Base-by-base conservation (phyloP, 2,113 vertebrate species). In the Ginglymostoma cirratum region DNA sequence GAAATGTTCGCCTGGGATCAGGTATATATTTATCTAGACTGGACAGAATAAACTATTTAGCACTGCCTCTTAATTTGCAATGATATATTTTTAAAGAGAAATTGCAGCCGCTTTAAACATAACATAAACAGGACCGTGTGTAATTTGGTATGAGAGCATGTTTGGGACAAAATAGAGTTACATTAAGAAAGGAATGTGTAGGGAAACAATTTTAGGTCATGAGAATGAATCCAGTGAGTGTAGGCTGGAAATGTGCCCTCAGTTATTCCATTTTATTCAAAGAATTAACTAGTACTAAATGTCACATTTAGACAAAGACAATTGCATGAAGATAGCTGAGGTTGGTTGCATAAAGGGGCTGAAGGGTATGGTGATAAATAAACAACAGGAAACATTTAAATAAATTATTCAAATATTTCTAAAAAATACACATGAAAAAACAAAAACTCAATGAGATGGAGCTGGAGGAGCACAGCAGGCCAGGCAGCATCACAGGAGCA, bases 1-100 rank as follows among this genome's bases (percentile, higher is more conserved):
- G 67, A 72, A 95, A 95, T 95, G 93, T 95, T 95, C 66, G 14
- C 66, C 93, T 95, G 70, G 93, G 67, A 95, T 95, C 93, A 48
- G 67, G 24, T 72, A 69, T 72, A 42, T 95, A 67, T 95, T 95
- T 94, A 70, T 45, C 93, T 67, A 94, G 67, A 70, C 24, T 94
- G 38, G 23, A 48, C 93, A 70, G 66, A 48, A 48, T 70, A 95
- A 95, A 95, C 67, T 72, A 72, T 95, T 70, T 95, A 30, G 67
- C 66, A 12, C 42, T 72, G 23, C 2, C 65, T 34, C 93, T 72
- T 69, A 72, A 95, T 95, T 95, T 10, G 70, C 42, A 23, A 27
- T 72, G 42, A 72, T 72, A 72, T 72, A 95, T 72, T 93, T 93
- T 67, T 48, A 42, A 61, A 48, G 66, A 48, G 67, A 27, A 95